phyloP scores from a whole-genome alignment of 2,113 vertebrate genomes.

The Microtus ochrogaster region DNA sequence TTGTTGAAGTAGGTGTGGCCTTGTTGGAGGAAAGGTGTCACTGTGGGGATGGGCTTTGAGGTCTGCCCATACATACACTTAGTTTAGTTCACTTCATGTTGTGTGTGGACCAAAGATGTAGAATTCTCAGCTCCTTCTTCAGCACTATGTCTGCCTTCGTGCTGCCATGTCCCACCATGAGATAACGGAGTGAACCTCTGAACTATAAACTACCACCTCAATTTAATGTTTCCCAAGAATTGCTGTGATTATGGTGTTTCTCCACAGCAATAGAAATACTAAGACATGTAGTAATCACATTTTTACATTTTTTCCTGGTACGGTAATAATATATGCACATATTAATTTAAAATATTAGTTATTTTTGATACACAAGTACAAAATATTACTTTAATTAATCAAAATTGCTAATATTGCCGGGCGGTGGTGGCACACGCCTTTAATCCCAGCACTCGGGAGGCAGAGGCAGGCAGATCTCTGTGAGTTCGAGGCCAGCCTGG shows the following conservation, averaged over 20 bases:
- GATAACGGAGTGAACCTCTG: neutral
- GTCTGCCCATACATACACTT: neutral
- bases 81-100: neutral
- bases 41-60: neutral
- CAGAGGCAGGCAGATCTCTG: no score
- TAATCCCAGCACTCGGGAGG: no score
- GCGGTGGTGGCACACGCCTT: no score
- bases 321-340: conserved; percentile 15
- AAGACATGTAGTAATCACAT: neutral
- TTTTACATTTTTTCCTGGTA: conserved; percentile 46
- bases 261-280: neutral
- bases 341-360: conserved; percentile 47
- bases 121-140: neutral
- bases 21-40: neutral
- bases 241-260: neutral
- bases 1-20: neutral
- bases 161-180: neutral
- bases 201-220: neutral
- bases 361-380: conserved; percentile 6
- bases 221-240: neutral
- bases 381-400: conserved; percentile 54
- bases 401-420: conserved; percentile 40
- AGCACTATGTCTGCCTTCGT: neutral
- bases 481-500: no score
- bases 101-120: neutral